A percentile compares a stretch with the other conserved stretches of the same genome.
Conservation (phyloP, 1,140 invertebrate genomes). For the Atta colombica region DNA sequence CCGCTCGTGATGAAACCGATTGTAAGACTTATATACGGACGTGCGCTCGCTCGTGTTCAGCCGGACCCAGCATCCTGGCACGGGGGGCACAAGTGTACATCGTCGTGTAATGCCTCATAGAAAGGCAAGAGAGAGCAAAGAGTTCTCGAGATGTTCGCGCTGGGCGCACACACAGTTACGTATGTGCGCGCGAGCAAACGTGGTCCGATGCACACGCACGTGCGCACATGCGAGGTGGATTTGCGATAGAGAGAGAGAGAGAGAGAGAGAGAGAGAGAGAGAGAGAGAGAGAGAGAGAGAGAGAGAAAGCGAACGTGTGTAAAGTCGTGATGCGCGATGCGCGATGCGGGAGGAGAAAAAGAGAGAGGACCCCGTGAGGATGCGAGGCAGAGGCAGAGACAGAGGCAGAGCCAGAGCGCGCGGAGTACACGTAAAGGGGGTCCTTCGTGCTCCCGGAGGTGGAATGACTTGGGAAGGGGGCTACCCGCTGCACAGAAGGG, state of each 20-base stretch:
- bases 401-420: conserved; percentile 14
- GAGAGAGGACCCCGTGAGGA: conserved; percentile 33
- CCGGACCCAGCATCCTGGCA: conserved; percentile 70
- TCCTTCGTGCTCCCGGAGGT: conserved; percentile 55
- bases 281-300: conserved; percentile 5
- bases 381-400: conserved; percentile 21
- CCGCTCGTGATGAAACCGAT: conserved; percentile 79
- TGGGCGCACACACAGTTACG: not conserved
- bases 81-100: conserved; percentile 75
- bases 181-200: not conserved
- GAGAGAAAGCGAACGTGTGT: conserved; percentile 20
- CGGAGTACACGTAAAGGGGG: conserved; percentile 56
- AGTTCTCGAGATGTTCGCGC: conserved; percentile 54
- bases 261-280: conserved; percentile 15
- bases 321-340: conserved; percentile 25
- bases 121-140: conserved; percentile 74
- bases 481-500: conserved; percentile 31
- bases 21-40: conserved; percentile 72
- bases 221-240: conserved; percentile 35
- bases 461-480: conserved; percentile 67
- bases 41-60: conserved; percentile 43
- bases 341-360: conserved; percentile 51
- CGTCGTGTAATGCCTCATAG: conserved; percentile 80
- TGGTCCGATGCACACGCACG: conserved; percentile 11
- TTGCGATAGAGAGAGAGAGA: conserved; percentile 21